Base-by-base conservation (phyloP, 2,113 vertebrate species). In the Condylura cristata region DNA sequence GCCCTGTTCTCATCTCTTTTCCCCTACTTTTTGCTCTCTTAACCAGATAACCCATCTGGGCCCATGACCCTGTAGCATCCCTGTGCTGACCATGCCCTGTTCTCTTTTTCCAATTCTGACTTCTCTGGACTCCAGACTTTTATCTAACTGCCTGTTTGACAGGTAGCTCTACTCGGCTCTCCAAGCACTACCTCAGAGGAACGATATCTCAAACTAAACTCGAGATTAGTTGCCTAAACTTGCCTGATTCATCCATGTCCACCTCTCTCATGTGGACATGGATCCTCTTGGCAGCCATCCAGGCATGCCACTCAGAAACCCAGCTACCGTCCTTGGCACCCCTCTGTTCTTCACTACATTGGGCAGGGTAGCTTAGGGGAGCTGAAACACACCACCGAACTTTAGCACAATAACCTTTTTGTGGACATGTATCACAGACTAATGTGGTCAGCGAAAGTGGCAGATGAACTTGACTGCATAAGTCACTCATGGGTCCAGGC, bases 111-210 rank as follows among this genome's bases (percentile, higher is more conserved):
- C 32, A 48, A 39, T 11, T 37, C 30, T 9, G 6, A 34, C 66
- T 51, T 26, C 37, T 44, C 48, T n/a, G 58, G 41, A 61, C 2
- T 22, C 75, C 12, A 26, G 26, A n/a, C 30, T 78, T 28, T 41
- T 5, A 13, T 53, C 76, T 48, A 5, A 61, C 44, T n/a, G 32
- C 72, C 60, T 79, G 0, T 56, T 24, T 28, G 63, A 58, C 41
- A 70, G 30, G 82, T 61, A 37, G 48, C 61, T 94, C 39, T 44
- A 48, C 78, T 44, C 71, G 85, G 46, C 32, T 44, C 11, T 78
- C 28, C 14, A 26, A 32, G 39, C 22, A 41, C 24, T 24, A 20
- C 72, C 53, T 81, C 60, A 46, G 28, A 46, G 17, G 8, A 30
- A 80, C 61, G 34, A 17, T 24, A 12, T 14, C 4, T 32, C 44